Evolutionary conservation across 1,140 invertebrate species (phyloP).

Genomic region (Drosophila takahashii): DNA sequence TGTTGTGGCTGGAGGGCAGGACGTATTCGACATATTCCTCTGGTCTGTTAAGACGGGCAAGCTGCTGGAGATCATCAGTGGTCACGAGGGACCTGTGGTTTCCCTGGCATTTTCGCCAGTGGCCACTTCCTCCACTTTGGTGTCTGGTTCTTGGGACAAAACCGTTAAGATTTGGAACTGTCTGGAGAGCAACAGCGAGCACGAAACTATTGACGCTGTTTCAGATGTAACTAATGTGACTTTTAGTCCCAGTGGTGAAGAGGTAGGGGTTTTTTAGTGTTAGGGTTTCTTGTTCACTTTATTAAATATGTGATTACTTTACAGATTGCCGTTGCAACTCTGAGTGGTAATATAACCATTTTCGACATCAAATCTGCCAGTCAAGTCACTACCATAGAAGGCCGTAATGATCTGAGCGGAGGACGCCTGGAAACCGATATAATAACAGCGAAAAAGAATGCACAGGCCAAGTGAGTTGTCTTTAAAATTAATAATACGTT

Average conservation of each 20-base stretch:
- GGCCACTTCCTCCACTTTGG: slow-evolving; percentile 90
- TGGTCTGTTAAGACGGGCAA: slow-evolving; percentile 97
- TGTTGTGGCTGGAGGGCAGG: slow-evolving; percentile 96
- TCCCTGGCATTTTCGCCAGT: slow-evolving; percentile 92
- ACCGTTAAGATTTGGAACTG: slow-evolving; percentile 96
- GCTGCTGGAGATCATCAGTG: slow-evolving; percentile 95
- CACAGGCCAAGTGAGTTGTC: slow-evolving; percentile 91
- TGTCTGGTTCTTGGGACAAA: slow-evolving; percentile 97
- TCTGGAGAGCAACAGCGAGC: slow-evolving; percentile 91
- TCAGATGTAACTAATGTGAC: slow-evolving; percentile 93
- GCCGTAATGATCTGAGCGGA: slow-evolving; percentile 94
- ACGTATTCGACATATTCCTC: slow-evolving; percentile 97
- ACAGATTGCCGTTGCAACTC: slow-evolving; percentile 93
- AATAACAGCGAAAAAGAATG: slow-evolving; percentile 93
- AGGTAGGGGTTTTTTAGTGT: slow-evolving; percentile 85
- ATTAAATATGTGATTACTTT: background rate
- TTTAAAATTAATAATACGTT: background rate
- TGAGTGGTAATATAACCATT: slow-evolving; percentile 95
- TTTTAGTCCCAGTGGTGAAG: slow-evolving; percentile 94
- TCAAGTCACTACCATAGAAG: slow-evolving; percentile 93
- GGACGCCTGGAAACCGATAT: slow-evolving; percentile 93
- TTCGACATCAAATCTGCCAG: slow-evolving; percentile 90
- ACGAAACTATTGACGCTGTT: slow-evolving; percentile 92
- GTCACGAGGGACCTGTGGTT: slow-evolving; percentile 96
- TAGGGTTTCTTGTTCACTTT: background rate